Conservation (phyloP, 2,888 invertebrate genomes). For the Venustoraphidia nigricollis region DNA sequence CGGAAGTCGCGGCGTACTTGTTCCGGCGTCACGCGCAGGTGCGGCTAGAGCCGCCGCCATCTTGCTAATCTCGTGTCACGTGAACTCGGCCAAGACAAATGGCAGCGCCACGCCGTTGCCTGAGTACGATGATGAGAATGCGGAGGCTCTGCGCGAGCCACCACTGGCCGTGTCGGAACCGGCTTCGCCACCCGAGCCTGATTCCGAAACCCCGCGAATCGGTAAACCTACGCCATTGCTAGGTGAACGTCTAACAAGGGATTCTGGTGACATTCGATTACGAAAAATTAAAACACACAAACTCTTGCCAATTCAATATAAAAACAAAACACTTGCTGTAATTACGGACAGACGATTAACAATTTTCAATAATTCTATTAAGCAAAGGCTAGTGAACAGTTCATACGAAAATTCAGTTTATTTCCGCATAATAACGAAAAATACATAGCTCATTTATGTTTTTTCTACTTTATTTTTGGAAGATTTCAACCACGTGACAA, state of each 20-base stretch:
- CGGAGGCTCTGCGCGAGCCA: slow-evolving; percentile 6
- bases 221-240: slow-evolving; percentile 1
- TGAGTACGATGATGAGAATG: slow-evolving; percentile 33
- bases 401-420: too few relatives aligned
- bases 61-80: slow-evolving; percentile 86
- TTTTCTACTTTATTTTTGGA: too few relatives aligned
- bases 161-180: slow-evolving; percentile 4
- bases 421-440: too few relatives aligned
- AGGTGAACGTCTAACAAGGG: background rate
- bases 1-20: slow-evolving; percentile 50
- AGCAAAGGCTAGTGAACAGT: too few relatives aligned
- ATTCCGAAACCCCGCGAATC: slow-evolving; percentile 10
- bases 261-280: slow-evolving; percentile 1
- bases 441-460: too few relatives aligned
- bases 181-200: slow-evolving; percentile 10
- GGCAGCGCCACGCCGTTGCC: slow-evolving; percentile 33
- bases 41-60: slow-evolving; percentile 86
- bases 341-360: too few relatives aligned
- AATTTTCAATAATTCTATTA: too few relatives aligned
- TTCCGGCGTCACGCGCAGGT: slow-evolving; percentile 79
- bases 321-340: background rate
- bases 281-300: background rate
- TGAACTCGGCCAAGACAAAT: slow-evolving; percentile 23
- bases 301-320: background rate
- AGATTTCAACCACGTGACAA: too few relatives aligned